Conservation (phyloP, 2,797 vertebrate genomes). For the Sorex maritimensis region DNA sequence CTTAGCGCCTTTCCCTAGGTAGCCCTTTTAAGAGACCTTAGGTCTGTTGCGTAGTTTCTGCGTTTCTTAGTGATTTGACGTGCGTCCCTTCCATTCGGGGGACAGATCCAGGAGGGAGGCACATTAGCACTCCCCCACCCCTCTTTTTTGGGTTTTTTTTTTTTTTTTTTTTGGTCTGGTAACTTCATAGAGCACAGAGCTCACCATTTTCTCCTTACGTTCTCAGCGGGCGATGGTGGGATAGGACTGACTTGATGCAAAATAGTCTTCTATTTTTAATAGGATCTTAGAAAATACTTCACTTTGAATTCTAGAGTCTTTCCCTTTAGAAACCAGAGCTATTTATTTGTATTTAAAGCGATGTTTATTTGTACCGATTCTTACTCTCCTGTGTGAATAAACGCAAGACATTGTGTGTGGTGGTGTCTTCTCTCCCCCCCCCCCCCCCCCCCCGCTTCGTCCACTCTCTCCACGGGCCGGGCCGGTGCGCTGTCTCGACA, state of each 20-base stretch:
- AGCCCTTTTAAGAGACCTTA: slow-evolving; percentile 78
- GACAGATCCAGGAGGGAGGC: slow-evolving; percentile 65
- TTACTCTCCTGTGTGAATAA: slow-evolving; percentile 87
- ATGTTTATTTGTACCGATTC: slow-evolving; percentile 85
- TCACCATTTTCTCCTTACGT: slow-evolving; percentile 77
- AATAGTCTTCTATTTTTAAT: slow-evolving; percentile 84
- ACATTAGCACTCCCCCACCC: not conserved
- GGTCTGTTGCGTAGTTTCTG: slow-evolving; percentile 64
- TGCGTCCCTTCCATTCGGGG: slow-evolving; percentile 32
- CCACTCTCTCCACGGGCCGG: not conserved
- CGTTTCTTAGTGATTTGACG: slow-evolving; percentile 71
- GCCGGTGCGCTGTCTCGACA: not conserved
- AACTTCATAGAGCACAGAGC: slow-evolving; percentile 71
- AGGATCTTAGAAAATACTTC: slow-evolving; percentile 81
- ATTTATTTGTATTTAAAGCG: slow-evolving; percentile 90
- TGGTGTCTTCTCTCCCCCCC: slow-evolving; percentile 60
- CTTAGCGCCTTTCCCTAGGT: slow-evolving; percentile 57
- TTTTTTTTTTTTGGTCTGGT: slow-evolving; percentile 61
- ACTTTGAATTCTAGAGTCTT: slow-evolving; percentile 55
- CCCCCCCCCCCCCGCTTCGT: too few species aligned
- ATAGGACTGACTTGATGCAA: slow-evolving; percentile 76
- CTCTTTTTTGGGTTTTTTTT: not conserved
- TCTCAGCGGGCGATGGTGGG: slow-evolving; percentile 69
- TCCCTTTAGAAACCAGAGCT: slow-evolving; percentile 83
- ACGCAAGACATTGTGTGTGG: slow-evolving; percentile 78